These are phyloP conservation scores for Lophotriccus pileatus DNA, from an alignment of 2,797 vertebrate genomes.

Conservation along the genomic window DNA sequence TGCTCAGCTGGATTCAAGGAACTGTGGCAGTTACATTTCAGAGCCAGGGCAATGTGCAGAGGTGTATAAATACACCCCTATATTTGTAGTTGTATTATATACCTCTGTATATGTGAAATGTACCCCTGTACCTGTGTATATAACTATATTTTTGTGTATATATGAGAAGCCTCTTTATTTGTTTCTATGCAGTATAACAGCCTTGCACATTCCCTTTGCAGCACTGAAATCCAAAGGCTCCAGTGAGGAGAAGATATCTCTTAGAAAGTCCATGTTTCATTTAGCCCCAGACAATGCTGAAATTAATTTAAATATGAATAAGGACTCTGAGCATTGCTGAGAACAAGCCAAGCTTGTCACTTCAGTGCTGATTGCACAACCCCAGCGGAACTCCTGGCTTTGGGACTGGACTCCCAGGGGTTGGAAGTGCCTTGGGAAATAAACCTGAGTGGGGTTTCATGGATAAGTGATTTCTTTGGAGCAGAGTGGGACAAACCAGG, in stretches of 20 bases:
- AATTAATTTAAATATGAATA: neutral
- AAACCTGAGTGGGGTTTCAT: neutral
- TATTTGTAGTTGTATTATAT: neutral
- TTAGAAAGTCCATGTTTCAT: neutral
- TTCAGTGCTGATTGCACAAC: neutral
- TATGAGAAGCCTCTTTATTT: neutral
- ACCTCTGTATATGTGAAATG: neutral
- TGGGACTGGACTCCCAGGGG: neutral
- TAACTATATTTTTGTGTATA: neutral
- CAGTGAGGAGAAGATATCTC: neutral
- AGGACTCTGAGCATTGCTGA: neutral
- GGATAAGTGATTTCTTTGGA: neutral
- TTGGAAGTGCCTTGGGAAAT: neutral
- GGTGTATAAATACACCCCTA: neutral
- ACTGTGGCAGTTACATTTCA: neutral
- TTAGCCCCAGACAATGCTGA: neutral
- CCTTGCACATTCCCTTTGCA: accelerated
- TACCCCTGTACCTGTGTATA: accelerated
- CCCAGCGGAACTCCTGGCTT: neutral
- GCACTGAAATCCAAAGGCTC: neutral
- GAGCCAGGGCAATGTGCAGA: accelerated
- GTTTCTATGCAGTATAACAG: no score
- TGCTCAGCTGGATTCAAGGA: neutral
- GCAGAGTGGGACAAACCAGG: neutral
- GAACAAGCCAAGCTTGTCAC: neutral